Evolutionary conservation across 1,140 invertebrate species (phyloP).

Genomic region (Venturia canescens): DNA sequence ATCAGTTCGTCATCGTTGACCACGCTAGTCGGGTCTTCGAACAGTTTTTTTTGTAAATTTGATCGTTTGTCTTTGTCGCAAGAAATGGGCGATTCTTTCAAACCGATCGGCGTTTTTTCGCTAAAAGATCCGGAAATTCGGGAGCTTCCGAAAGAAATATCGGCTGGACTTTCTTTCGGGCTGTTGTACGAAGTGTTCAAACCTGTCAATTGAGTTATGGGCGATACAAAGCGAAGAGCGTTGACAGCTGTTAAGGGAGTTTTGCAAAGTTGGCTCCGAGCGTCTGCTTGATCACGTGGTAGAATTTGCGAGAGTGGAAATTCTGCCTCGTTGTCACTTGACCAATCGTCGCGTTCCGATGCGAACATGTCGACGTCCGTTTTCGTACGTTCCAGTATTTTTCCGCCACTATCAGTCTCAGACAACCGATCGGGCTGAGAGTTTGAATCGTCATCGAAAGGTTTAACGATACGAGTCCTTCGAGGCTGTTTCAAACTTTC

Average conservation of each 20-base stretch:
- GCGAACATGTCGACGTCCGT: slow-evolving; percentile 66
- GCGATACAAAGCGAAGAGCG: slow-evolving; percentile 64
- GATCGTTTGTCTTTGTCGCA: slow-evolving; percentile 53
- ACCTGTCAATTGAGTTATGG: slow-evolving; percentile 66
- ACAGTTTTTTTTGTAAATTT: slow-evolving; percentile 69
- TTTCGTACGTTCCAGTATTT: slow-evolving; percentile 40
- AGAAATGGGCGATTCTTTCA: slow-evolving; percentile 36
- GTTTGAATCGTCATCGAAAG: slow-evolving; percentile 68
- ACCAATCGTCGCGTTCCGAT: slow-evolving; percentile 41
- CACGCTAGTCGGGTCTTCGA: slow-evolving; percentile 60
- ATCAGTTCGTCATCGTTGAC: slow-evolving; percentile 77
- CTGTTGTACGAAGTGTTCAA: slow-evolving; percentile 69
- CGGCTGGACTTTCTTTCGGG: slow-evolving; percentile 55
- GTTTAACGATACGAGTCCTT: slow-evolving; percentile 67
- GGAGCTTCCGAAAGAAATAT: background rate
- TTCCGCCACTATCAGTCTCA: background rate
- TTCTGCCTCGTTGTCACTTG: slow-evolving; percentile 61
- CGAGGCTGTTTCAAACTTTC: slow-evolving; percentile 51
- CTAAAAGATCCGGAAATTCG: slow-evolving; percentile 32
- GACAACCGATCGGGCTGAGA: background rate
- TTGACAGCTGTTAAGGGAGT: slow-evolving; percentile 59
- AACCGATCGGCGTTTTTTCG: slow-evolving; percentile 46
- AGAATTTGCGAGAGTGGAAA: slow-evolving; percentile 52
- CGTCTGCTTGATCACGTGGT: slow-evolving; percentile 38
- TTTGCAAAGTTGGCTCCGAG: slow-evolving; percentile 58